Base-by-base conservation (phyloP, 2,797 vertebrate genomes). In the Coranthus polyacanthus region DNA sequence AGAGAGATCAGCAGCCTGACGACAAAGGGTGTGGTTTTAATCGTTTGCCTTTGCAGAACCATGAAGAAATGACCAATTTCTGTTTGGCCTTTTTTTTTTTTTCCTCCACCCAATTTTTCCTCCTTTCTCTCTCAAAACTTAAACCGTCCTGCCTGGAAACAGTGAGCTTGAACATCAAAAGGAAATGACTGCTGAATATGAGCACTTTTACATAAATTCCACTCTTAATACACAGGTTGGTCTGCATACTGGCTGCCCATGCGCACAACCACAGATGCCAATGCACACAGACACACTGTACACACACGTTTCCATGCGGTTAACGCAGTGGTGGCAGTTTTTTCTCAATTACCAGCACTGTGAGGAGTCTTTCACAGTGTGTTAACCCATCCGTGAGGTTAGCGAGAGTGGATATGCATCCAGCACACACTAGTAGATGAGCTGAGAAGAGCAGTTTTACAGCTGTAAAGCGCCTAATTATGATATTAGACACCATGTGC, bases 91-190 rank as follows among this genome's bases (percentile, higher is more conserved):
- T n/a, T n/a, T n/a, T n/a, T n/a, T n/a, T 76, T 72, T 54, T 73
- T 3, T 17, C 29, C 52, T 55, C 41, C 17, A 9, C 29, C 34
- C 51, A 6, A 18, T 51, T 57, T 51, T 17, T 20, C 56, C 41
- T 16, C 6, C 12, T 58, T 53, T 21, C 24, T 65, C 50, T 60
- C 20, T 42, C 17, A 43, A 45, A 49, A 56, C 68, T 75, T 75
- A 41, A 60, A 81, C 41, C 75, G 68, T 85, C 79, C 68, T 79
- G 53, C 62, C 57, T 89, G 91, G 91, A 93, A 92, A 93, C 72
- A 86, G 57, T 92, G 87, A 90, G 82, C 47, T 59, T 77, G 77
- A 90, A 91, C 88, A 89, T 88, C 70, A 90, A 87, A 86, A 90
- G 89, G 86, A 91, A 92, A 89, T 86, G 63, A 74, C 50, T 62